Evolutionary conservation across 2,113 vertebrate genomes (phyloP), one percentile per base, ranked within the genome.

Genomic region (Clarias macrocephalus): DNA sequence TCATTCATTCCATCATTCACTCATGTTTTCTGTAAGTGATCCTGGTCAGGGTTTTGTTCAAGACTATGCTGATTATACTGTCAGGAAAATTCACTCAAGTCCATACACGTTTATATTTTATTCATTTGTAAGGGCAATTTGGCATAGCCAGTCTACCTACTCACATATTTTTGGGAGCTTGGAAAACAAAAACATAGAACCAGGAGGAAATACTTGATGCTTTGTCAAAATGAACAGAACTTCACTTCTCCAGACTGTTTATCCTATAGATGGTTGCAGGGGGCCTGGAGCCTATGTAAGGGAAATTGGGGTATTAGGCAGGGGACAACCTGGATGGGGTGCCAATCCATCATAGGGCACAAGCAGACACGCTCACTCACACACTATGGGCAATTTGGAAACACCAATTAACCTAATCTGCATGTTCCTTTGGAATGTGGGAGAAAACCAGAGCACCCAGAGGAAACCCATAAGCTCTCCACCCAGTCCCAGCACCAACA

Each of bases 401-500:
- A 37, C 33, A 37, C 33, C 2, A 37, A 37, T 37, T 37, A 33
- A 33, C 33, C 33, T 33, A 37, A 37, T 37, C 33, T 37, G 33
- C 33, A 37, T 37, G 33, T 37, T 37, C 3, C 2, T 37, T 37
- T 37, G 33, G 33, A 37, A 37, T 37, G 33, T 37, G 33, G 33
- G 33, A 37, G 33, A 37, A 37, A 37, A 37, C 33, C 33, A 37
- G 33, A 37, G 33, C 33, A 37, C 33, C 33, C 33, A 37, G 33
- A 37, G 33, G 33, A 37, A 37, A 37, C 33, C 33, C 33, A 37
- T 37, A 37, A 37, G 33, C 33, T 37, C 33, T 37, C 33, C 33
- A 91, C 98, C 98, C 94, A 99, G 98, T 93, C 98, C 98, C 89
- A 96, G 97, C 95, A 98, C 96, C 93, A 98, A 98, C 94, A 98